These are phyloP conservation scores for Calameuta pallipes DNA, from an alignment of 2,888 invertebrate species.

Conservation along the genomic window DNA sequence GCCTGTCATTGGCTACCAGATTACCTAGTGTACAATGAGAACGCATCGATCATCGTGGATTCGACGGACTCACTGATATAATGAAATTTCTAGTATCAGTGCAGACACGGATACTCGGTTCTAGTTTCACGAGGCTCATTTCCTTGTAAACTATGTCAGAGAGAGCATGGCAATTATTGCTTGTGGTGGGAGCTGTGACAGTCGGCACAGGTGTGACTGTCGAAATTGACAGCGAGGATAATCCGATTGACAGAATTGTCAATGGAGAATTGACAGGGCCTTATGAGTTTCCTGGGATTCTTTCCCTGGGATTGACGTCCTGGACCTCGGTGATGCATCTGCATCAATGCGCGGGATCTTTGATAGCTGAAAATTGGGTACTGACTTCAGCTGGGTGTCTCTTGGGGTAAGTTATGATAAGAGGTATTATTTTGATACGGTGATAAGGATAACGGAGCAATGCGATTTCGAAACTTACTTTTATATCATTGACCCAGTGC, in stretches of 20 bases:
- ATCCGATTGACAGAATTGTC: background rate
- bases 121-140: background rate
- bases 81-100: background rate
- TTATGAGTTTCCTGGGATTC: conserved; percentile 2
- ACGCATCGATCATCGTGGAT: background rate
- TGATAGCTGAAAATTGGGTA: background rate
- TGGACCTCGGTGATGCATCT: conserved; percentile 12
- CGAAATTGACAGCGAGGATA: background rate
- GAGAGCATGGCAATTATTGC: background rate
- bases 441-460: background rate
- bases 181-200: background rate
- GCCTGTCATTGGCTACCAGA: background rate
- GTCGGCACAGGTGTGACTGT: background rate
- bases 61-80: background rate
- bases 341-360: conserved; percentile 11
- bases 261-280: conserved; percentile 12
- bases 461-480: background rate
- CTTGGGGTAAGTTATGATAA: background rate
- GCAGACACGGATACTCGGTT: background rate
- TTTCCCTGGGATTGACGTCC: conserved; percentile 17
- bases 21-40: background rate
- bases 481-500: background rate
- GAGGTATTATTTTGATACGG: background rate
- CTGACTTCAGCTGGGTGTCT: background rate
- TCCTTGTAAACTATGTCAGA: background rate